Base-by-base conservation (phyloP, 2,888 invertebrate genomes). In the Amblyjoppa fuscipennis region DNA sequence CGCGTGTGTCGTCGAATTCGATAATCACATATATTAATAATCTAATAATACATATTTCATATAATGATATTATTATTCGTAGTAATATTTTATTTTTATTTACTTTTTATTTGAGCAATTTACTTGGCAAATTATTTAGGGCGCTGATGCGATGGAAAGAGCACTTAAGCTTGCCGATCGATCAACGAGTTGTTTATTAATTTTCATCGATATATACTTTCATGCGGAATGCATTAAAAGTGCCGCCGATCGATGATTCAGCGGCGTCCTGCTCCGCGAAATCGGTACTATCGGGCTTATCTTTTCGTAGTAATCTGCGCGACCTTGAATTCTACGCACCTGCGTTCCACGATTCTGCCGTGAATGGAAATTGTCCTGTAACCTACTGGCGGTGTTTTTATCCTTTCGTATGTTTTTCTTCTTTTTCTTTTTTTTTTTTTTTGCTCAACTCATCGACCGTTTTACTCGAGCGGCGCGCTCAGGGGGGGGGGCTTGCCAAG, bases 401-500 rank as follows among this genome's bases (percentile, higher is more conserved):
- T 59, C 34, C 66, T 64, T 75, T 82, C 53, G 25, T 73, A 49
- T 68, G 34, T 71, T 56, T 45, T 53, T 73, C 49, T 64, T 80
- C 28, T 77, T 41, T 73, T 61, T 64, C 74, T 45, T 78, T 41
- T 49, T 45, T 77, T 41, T 73, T 61, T 64, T 80, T 45, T 78
- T 41, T 49, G 53, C 53, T 73, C 56, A 5, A 64, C 56, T 79
- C 64, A 56, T 70, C 75, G 79, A 70, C 59, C 66, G 70, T 51
- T 73, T 81, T 77, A 61, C 81, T 74, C 41, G 70, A 51, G 69
- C 51, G 53, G 64, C n/a, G 56, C 51, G 49, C 53, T 64, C 61
- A 56, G 81, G 81, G 51, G 20, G 51, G 20, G 20, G 81, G 81
- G 56, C 68, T 85, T 66, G 59, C 87, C 87, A 87, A 80, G 85